Percentiles rank a stretch among this genome's conserved stretches.
phyloP scores from a whole-genome alignment of 2,797 vertebrate species.

The Sebastes taczanowskii region DNA sequence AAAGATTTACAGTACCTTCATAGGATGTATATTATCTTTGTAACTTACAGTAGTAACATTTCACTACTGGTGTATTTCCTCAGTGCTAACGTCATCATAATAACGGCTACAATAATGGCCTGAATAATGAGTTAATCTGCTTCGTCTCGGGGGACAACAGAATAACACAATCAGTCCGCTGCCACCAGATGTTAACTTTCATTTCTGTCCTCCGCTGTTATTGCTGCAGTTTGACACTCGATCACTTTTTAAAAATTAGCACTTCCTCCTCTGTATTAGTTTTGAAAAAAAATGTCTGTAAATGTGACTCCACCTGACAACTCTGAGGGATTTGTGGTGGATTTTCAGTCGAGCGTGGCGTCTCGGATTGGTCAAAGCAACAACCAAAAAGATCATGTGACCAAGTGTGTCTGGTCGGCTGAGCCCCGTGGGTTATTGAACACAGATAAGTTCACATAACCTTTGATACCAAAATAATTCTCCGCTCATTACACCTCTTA shows the following conservation, averaged over 20 bases:
- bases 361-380: slow-evolving; percentile 4
- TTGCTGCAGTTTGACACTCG: slow-evolving; percentile 52
- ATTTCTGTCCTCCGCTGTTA: slow-evolving; percentile 43
- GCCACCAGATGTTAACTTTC: slow-evolving; percentile 63
- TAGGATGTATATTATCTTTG: background rate
- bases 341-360: background rate
- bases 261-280: background rate
- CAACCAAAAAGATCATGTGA: slow-evolving; percentile 10
- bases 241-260: slow-evolving; percentile 53
- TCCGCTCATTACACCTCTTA: slow-evolving; percentile 9
- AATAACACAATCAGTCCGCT: slow-evolving; percentile 55
- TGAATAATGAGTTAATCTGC: slow-evolving; percentile 64
- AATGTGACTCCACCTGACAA: slow-evolving; percentile 15
- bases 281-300: background rate
- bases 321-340: slow-evolving; percentile 5
- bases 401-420: background rate
- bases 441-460: slow-evolving; percentile 57
- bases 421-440: slow-evolving; percentile 8
- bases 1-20: background rate
- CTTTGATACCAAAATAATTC: slow-evolving; percentile 42
- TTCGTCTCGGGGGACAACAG: slow-evolving; percentile 43
- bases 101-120: slow-evolving; percentile 36
- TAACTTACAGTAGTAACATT: background rate
- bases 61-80: background rate
- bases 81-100: slow-evolving; percentile 1